These are phyloP conservation scores for Nemapogon koenigi DNA, from an alignment of 2,888 invertebrate species.

Conservation along the genomic window DNA sequence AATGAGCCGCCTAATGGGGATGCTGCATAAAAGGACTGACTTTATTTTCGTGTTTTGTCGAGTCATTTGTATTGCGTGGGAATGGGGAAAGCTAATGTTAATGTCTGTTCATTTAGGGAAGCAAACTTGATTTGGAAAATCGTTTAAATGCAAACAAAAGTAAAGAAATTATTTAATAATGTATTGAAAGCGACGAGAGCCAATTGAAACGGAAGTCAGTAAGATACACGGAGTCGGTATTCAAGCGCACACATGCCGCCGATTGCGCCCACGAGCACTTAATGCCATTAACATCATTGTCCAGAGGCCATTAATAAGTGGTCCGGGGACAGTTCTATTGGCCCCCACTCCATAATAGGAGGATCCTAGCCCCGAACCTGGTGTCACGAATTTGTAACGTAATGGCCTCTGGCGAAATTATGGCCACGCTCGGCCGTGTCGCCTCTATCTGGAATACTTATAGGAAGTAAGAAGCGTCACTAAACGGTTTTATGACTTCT, in stretches of 20 bases:
- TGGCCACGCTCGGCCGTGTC: slow-evolving; percentile 22
- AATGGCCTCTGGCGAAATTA: slow-evolving; percentile 21
- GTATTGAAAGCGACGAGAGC: background rate
- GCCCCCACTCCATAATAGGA: slow-evolving; percentile 41
- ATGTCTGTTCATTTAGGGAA: no score
- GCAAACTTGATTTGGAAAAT: no score
- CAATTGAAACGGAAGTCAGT: slow-evolving; percentile 3
- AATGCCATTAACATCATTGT: slow-evolving; percentile 58
- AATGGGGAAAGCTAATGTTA: no score
- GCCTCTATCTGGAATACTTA: slow-evolving; percentile 17
- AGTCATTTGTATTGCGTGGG: slow-evolving; percentile 59
- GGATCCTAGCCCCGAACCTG: slow-evolving; percentile 29
- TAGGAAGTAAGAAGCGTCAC: background rate
- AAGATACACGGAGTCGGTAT: background rate
- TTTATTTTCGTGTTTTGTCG: slow-evolving; percentile 46
- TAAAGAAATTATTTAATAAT: no score
- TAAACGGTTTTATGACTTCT: slow-evolving; percentile 1
- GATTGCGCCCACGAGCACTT: slow-evolving; percentile 22
- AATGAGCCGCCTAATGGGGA: slow-evolving; percentile 49
- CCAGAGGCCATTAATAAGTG: slow-evolving; percentile 52
- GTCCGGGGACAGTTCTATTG: slow-evolving; percentile 50
- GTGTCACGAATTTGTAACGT: slow-evolving; percentile 50
- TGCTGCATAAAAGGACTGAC: slow-evolving; percentile 44
- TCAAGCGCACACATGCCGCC: slow-evolving; percentile 7
- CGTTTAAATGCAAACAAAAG: no score